A percentile compares a stretch with the other conserved stretches of the same genome.
phyloP scores from a whole-genome alignment of 2,113 vertebrate species.

The Salminus brasiliensis region DNA sequence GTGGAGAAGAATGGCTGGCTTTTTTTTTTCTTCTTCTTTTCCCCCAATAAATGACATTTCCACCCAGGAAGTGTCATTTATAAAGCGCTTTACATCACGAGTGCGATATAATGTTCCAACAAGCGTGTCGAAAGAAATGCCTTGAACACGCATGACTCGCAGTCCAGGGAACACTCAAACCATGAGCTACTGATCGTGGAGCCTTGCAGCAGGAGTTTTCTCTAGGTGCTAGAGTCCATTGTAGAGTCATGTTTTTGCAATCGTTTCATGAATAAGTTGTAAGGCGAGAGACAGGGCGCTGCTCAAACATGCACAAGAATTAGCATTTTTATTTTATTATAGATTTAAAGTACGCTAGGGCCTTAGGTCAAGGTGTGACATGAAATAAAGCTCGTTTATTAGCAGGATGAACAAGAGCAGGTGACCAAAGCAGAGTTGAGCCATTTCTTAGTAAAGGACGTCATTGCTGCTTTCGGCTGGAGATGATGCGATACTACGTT shows the following conservation, averaged over 20 bases:
- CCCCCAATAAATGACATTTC: conserved; percentile 72
- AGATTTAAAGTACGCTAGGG: background rate
- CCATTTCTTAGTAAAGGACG: too few species aligned
- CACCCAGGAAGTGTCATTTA: conserved; percentile 71
- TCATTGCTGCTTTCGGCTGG: too few species aligned
- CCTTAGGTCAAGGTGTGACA: background rate
- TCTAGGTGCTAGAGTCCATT: background rate
- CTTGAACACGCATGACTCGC: conserved; percentile 58
- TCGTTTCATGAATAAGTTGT: background rate
- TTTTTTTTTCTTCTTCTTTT: conserved; percentile 54
- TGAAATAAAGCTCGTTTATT: background rate
- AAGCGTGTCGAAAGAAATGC: conserved; percentile 58
- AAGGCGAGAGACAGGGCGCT: too few species aligned
- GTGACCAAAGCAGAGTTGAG: background rate
- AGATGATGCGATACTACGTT: too few species aligned
- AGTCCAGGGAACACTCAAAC: background rate
- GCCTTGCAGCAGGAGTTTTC: background rate
- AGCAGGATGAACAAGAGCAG: background rate
- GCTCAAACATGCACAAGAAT: background rate
- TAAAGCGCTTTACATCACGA: conserved; percentile 61
- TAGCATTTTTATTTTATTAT: background rate
- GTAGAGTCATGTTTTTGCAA: background rate
- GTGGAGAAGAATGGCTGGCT: conserved; percentile 69
- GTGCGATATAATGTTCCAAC: conserved; percentile 60
- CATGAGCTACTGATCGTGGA: background rate